Evolutionary conservation across 2,797 vertebrate genomes (phyloP).

Genomic region (Margarornis squamiger): DNA sequence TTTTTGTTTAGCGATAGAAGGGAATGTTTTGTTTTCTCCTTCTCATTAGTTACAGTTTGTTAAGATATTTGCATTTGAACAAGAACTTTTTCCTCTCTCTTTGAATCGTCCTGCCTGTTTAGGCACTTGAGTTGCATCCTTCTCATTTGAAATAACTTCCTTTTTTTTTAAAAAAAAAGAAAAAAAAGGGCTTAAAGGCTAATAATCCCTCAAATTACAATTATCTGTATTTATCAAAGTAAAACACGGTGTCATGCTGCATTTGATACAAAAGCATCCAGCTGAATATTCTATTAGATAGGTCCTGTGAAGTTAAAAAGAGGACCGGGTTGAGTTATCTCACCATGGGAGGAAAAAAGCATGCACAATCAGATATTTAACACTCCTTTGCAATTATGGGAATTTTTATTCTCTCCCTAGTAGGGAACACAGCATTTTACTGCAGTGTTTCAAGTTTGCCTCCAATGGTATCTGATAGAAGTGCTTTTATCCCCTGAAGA

Average conservation of each 20-base stretch:
- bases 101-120: slow-evolving; percentile 4
- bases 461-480: slow-evolving; percentile 84
- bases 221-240: slow-evolving; percentile 74
- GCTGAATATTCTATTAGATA: slow-evolving; percentile 65
- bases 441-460: slow-evolving; percentile 77
- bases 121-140: slow-evolving; percentile 20
- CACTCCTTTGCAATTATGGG: slow-evolving; percentile 76
- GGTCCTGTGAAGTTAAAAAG: slow-evolving; percentile 67
- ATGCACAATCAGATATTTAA: slow-evolving; percentile 76
- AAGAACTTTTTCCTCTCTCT: background rate
- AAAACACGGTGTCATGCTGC: slow-evolving; percentile 68
- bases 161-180: background rate
- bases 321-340: slow-evolving; percentile 64
- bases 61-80: slow-evolving; percentile 62
- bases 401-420: slow-evolving; percentile 75
- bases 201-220: slow-evolving; percentile 72
- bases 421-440: slow-evolving; percentile 73
- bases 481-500: slow-evolving; percentile 92
- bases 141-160: slow-evolving; percentile 41
- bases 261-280: slow-evolving; percentile 69
- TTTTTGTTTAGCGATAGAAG: background rate
- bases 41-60: slow-evolving; percentile 36
- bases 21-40: background rate
- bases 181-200: slow-evolving; percentile 48
- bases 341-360: slow-evolving; percentile 67